Conservation (phyloP, 2,888 invertebrate species). For the Marronus borbonicus region DNA sequence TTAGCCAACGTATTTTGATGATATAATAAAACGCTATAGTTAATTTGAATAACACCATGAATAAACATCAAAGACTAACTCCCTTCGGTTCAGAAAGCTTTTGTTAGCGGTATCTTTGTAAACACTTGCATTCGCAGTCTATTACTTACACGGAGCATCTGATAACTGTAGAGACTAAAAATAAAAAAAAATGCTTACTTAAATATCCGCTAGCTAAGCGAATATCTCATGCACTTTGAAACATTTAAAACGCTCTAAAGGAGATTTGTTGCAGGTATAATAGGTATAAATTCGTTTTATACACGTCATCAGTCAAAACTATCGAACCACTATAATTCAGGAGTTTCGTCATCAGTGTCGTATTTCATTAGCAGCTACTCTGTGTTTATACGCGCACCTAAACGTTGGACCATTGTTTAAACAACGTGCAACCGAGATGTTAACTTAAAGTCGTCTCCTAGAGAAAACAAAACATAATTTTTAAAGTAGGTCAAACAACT, state of each 20-base stretch:
- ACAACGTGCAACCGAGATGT: slow-evolving; percentile 45
- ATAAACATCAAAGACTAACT: slow-evolving; percentile 32
- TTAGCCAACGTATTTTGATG: slow-evolving; percentile 1
- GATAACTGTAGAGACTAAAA: slow-evolving; percentile 15
- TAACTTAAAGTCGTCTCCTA: slow-evolving; percentile 43
- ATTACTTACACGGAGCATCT: slow-evolving; percentile 11
- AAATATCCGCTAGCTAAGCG: neutral
- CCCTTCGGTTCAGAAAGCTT: slow-evolving; percentile 22
- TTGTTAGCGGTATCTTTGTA: slow-evolving; percentile 22
- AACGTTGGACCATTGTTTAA: slow-evolving; percentile 41
- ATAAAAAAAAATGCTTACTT: slow-evolving; percentile 4
- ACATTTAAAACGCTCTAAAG: neutral
- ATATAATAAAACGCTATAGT: slow-evolving; percentile 11
- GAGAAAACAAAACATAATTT: slow-evolving; percentile 47
- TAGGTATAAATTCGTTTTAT: neutral
- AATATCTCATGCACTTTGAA: neutral
- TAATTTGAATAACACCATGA: slow-evolving; percentile 7
- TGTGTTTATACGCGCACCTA: slow-evolving; percentile 40
- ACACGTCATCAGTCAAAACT: slow-evolving; percentile 18
- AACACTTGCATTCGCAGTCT: slow-evolving; percentile 25
- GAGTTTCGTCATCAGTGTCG: slow-evolving; percentile 32
- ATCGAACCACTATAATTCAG: slow-evolving; percentile 35
- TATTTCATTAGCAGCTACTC: slow-evolving; percentile 40
- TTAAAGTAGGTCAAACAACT: slow-evolving; percentile 40
- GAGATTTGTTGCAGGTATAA: neutral